These are phyloP conservation scores for Malthinus seriepunctatus DNA, from an alignment of 2,888 invertebrate genomes.

Conservation along the genomic window DNA sequence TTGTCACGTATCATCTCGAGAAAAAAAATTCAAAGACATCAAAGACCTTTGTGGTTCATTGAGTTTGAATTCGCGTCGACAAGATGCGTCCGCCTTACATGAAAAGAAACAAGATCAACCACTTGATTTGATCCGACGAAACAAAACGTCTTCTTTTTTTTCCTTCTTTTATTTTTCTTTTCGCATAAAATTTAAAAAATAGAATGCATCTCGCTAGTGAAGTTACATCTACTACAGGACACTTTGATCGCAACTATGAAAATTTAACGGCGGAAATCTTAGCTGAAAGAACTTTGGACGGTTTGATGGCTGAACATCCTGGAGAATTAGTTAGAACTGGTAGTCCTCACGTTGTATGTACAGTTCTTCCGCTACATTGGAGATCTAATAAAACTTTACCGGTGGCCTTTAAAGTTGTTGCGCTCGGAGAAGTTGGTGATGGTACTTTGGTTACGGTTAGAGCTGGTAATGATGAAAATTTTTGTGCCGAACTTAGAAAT, in stretches of 20 bases:
- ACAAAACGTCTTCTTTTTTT: neutral
- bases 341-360: constrained; percentile 94
- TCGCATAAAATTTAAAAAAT: constrained; percentile 17
- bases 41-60: constrained; percentile 39
- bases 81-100: constrained; percentile 25
- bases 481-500: constrained; percentile 93
- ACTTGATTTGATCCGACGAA: constrained; percentile 26
- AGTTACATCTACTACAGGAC: constrained; percentile 71
- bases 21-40: constrained; percentile 30
- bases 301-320: constrained; percentile 87
- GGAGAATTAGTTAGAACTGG: constrained; percentile 91
- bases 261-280: constrained; percentile 90
- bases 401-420: constrained; percentile 94
- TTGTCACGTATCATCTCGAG: constrained; percentile 19
- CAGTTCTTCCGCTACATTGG: constrained; percentile 95
- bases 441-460: constrained; percentile 94
- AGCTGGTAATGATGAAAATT: constrained; percentile 98
- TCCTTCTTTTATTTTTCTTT: neutral
- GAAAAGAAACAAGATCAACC: constrained; percentile 24
- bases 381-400: constrained; percentile 98
- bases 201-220: constrained; percentile 81
- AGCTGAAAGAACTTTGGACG: constrained; percentile 84
- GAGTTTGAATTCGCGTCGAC: constrained; percentile 30
- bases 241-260: constrained; percentile 48
- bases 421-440: constrained; percentile 91